Base-by-base conservation (phyloP, 2,113 vertebrate genomes). In the Cebidichthys violaceus region DNA sequence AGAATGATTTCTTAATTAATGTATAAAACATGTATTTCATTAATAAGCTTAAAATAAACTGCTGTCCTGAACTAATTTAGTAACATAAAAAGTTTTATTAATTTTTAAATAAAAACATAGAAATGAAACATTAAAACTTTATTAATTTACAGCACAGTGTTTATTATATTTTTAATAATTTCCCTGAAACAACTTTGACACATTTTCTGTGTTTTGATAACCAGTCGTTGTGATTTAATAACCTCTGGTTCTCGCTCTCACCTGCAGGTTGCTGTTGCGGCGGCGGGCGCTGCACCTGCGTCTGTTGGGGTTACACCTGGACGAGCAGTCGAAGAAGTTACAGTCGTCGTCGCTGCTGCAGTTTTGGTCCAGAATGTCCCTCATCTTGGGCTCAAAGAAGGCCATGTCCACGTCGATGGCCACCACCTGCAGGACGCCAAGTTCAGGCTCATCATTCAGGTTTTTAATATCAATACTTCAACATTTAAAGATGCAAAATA, bases 321-420 rank as follows among this genome's bases (percentile, higher is more conserved):
- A 99, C 89, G 96, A 96, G 77, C 98, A 99, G 95, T 99, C 98
- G 72, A 99, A 99, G 94, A 99, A 99, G 93, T 96, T 97, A 68
- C 98, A 99, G 64, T 99, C 98, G 50, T 97, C 96, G 0, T 99
- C 97, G 37, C 86, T 93, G 8, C 96, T 98, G 94, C 98, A 99
- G 86, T 99, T 98, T 91, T 99, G 97, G 83, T 97, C 97, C 0
- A 99, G 96, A 85, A 99, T 97, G 85, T 98, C 97, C 72, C 93
- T 95, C 97, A 99, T 99, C 95, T 99, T 99, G 1, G 98, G 98
- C 90, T 99, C 97, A 69, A 99, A 99, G 94, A 99, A 99, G 41
- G 97, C 97, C 98, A 99, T 99, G 95, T 99, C 98, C 90, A 99
- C 97, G 41, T 99, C 98, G 11, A 99, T 99, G 29, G 98, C 98